Evolutionary conservation across 2,113 vertebrate genomes (phyloP).

Genomic region (Pterocles burchelli): DNA sequence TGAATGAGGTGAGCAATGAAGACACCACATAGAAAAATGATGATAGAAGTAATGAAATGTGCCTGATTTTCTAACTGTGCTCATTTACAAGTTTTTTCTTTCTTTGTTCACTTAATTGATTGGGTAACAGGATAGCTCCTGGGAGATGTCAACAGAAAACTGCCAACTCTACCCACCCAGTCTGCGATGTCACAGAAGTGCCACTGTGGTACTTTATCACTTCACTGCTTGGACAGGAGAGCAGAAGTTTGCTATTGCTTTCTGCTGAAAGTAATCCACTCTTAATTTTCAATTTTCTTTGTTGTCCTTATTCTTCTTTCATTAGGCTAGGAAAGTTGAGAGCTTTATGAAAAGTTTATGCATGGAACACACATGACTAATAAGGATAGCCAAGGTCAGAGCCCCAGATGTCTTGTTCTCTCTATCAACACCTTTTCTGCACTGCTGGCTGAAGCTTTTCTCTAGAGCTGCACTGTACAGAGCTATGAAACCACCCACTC

Average conservation of each 20-base stretch:
- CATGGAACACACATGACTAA: not conserved
- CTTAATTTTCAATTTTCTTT: not conserved
- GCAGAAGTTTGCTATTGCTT: not conserved
- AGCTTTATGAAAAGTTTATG: not conserved
- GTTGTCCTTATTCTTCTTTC: not conserved
- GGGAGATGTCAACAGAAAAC: not conserved
- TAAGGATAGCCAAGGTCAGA: not conserved
- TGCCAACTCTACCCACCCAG: not conserved
- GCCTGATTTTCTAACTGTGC: not conserved
- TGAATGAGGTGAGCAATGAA: not conserved
- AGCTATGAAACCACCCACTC: not conserved
- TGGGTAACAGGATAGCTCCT: not conserved
- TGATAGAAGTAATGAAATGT: not conserved
- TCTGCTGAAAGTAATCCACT: not conserved
- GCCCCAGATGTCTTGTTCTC: not conserved
- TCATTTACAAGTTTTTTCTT: not conserved
- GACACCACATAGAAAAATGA: not conserved
- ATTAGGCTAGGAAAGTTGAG: not conserved
- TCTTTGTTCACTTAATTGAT: not conserved
- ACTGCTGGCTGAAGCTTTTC: not conserved
- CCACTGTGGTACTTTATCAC: not conserved
- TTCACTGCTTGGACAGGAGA: not conserved
- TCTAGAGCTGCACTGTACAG: not conserved
- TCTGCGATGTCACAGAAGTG: not conserved
- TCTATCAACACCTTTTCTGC: conserved; percentile 22